Conservation (phyloP, 2,113 vertebrate species). For the Xiphorhynchus elegans region DNA sequence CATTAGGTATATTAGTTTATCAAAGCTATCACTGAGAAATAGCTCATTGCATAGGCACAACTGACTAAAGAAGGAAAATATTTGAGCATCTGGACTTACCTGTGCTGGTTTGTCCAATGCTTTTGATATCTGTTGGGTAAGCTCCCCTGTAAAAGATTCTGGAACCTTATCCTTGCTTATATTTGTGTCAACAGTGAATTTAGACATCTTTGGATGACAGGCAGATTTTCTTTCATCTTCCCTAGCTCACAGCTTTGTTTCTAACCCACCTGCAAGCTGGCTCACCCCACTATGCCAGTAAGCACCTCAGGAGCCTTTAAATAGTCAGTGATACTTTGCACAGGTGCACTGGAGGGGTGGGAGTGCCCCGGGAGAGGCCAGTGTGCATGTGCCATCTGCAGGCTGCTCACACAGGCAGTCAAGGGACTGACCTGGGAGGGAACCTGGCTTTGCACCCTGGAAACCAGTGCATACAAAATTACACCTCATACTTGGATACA, state of each 20-base stretch:
- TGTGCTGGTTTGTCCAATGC: background rate
- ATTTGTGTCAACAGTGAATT: slow-evolving; percentile 6
- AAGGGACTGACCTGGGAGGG: too few species aligned
- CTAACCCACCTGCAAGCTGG: background rate
- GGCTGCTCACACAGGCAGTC: background rate
- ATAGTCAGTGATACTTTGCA: background rate
- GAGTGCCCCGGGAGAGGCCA: background rate
- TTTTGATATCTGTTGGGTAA: background rate
- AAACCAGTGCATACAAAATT: background rate
- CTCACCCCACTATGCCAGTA: background rate
- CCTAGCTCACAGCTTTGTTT: background rate
- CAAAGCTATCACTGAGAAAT: background rate
- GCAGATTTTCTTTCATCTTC: background rate
- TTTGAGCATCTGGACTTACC: background rate
- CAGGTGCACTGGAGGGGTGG: background rate
- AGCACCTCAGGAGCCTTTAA: background rate
- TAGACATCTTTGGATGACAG: background rate
- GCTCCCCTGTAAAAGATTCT: background rate
- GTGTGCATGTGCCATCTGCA: background rate
- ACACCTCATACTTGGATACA: background rate
- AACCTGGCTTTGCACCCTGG: background rate
- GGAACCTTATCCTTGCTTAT: background rate
- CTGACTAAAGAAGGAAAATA: background rate
- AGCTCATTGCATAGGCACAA: background rate
- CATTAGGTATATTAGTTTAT: background rate